phyloP scores from a whole-genome alignment of 2,797 vertebrate species.

The Eidolon dupreanum region DNA sequence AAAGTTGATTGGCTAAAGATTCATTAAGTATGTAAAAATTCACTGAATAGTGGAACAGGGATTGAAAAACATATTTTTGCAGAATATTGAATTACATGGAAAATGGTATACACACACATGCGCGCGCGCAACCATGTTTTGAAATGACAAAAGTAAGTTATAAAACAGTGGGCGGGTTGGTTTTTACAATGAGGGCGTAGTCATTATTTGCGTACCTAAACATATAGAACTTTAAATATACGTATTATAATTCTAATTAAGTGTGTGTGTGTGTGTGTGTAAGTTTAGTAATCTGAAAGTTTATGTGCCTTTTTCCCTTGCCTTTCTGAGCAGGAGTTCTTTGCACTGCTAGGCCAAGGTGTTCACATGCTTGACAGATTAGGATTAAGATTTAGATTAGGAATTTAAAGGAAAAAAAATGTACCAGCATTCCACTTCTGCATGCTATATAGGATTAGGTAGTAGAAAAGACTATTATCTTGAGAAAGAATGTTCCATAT shows the following conservation, averaged over 20 bases:
- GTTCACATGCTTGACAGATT: neutral
- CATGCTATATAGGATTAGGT: neutral
- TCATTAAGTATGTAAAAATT: neutral
- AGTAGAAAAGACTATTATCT: neutral
- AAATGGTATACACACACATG: neutral
- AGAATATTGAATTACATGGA: neutral
- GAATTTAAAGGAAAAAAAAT: neutral
- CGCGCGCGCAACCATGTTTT: neutral
- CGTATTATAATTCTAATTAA: neutral
- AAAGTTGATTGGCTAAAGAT: neutral
- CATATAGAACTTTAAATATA: neutral
- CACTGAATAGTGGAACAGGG: neutral
- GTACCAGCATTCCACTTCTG: neutral
- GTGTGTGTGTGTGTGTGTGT: neutral
- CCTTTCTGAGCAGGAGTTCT: neutral
- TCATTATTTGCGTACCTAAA: neutral
- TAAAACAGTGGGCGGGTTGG: neutral
- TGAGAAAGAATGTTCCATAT: neutral
- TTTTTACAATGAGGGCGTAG: neutral
- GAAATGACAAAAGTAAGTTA: slow-evolving; percentile 24
- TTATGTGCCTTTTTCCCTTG: neutral
- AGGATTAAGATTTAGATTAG: slow-evolving; percentile 7
- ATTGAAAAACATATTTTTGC: neutral
- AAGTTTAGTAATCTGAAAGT: neutral
- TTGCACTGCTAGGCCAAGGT: neutral